Evolutionary conservation across 2,113 vertebrate genomes (phyloP), one percentile per base, ranked within the genome.

Genomic region (Pelmatolapia mariae): DNA sequence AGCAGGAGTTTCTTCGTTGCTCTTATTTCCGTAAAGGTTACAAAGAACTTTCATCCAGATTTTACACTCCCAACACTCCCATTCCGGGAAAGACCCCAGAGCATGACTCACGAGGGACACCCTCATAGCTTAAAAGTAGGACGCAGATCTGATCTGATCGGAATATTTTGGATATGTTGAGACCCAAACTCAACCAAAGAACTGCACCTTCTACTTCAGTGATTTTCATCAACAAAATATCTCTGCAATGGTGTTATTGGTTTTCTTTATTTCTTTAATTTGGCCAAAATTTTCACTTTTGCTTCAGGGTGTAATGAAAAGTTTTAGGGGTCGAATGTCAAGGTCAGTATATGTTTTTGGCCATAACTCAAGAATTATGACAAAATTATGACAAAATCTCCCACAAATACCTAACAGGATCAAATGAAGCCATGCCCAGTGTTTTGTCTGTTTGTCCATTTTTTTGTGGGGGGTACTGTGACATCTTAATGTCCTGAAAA

Each of bases 401-500:
- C 3, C 1, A 10, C 29, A 61, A 33, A 61, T 61, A 11, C 18
- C 31, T 1, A 36, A 63, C 18, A 4, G 10, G 2, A 36, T 63
- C 18, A 63, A 1, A 63, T 36, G 31, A 36, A 63, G 31, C 59
- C 6, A 1, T 2, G 29, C 1, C 3, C 26, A 2, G 3, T 0
- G 15, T 31, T 59, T 18, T 4, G 57, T 33, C 2, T 57, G 54
- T 26, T 15, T 57, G 54, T 24, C 24, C 24, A 24, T 24, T 24
- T 24, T 24, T 24, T 24, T 24, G 24, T 24, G 24, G 3, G 24
- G 24, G 24, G 24, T 24, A 24, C 24, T 24, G 24, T 24, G 24
- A 24, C 24, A 24, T 24, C 24, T 24, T 24, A 24, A 24, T 24
- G 24, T 24, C 24, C 61, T 8, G 61, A 10, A n/a, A 66, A 61